Evolutionary conservation across 1,140 invertebrate genomes (phyloP), one percentile per base, ranked within the genome.

Genomic region (Zaprionus africanus): DNA sequence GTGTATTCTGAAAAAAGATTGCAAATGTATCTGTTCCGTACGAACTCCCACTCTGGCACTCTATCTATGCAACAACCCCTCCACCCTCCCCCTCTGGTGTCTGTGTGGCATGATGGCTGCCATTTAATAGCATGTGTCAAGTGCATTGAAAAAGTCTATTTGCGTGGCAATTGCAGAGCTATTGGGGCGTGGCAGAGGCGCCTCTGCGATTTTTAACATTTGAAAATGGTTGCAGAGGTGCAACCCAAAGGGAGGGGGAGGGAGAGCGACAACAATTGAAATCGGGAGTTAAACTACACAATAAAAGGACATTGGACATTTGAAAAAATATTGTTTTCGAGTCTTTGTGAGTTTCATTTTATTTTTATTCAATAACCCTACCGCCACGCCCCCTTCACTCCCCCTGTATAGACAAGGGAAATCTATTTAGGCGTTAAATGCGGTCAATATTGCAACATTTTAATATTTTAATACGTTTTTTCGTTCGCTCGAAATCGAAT

Each of bases 91-190:
- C 13, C 13, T 15, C 4, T 75, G 58, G 34, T 62, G 68, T 74
- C 58, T 41, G 19, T 69, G 53, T 6, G 59, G 57, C 65, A 24
- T 65, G 77, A 43, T 65, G 73, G 81, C 75, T 90, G 84, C 75
- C 81, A 87, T 87, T 87, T 87, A 87, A 87, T 88, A 90, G 85
- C 86, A 90, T 88, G 85, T 90, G 85, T 88, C 85, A 90, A 88
- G 86, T 88, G 82, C 85, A 88, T 88, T 90, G 85, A 82, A 88
- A 88, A 88, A 88, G 85, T 88, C 85, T 88, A 90, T 88, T 88
- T 88, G 90, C 86, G 82, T 77, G 71, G 81, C 85, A 90, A 88
- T 90, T 88, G 85, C 81, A 84, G 54, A n/a, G 22, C 9, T 51
- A 6, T 41, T 71, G 38, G 13, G 28, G 24, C 26, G 66, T 22